Evolutionary conservation across 2,113 vertebrate species (phyloP).

Genomic region (Galemys pyrenaicus): DNA sequence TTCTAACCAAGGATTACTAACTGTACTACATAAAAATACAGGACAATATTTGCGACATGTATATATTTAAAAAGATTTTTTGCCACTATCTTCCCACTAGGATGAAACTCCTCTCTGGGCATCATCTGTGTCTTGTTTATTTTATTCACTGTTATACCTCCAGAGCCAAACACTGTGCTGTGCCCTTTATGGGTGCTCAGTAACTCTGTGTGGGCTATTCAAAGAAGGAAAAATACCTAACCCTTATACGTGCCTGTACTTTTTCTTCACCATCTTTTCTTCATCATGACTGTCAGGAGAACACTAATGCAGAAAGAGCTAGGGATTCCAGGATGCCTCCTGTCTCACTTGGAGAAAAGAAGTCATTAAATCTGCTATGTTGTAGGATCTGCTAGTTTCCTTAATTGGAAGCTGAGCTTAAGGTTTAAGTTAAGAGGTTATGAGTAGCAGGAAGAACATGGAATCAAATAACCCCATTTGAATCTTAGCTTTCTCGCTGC

Average conservation of each 20-base stretch:
- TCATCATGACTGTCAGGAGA: not conserved
- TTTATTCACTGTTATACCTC: not conserved
- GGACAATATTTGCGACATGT: not conserved
- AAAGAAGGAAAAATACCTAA: slow-evolving; percentile 24
- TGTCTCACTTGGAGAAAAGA: not conserved
- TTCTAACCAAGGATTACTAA: not conserved
- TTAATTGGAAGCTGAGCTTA: not conserved
- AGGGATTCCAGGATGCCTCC: not conserved
- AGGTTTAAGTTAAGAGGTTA: not conserved
- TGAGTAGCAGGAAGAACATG: not conserved
- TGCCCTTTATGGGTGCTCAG: not conserved
- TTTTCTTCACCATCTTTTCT: not conserved
- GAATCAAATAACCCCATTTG: not conserved
- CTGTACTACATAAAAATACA: not conserved
- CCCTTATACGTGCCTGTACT: not conserved
- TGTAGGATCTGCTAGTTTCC: not conserved
- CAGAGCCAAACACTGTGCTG: not conserved
- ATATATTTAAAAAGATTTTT: not conserved
- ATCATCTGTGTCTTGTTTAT: not conserved
- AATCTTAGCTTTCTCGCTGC: not conserved
- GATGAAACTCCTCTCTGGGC: not conserved
- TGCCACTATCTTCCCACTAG: not conserved
- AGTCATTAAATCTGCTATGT: not conserved
- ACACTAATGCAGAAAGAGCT: not conserved
- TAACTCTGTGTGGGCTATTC: not conserved